Evolutionary conservation across 2,888 invertebrate genomes (phyloP).

Genomic region (Xestoiulus laeticollis): DNA sequence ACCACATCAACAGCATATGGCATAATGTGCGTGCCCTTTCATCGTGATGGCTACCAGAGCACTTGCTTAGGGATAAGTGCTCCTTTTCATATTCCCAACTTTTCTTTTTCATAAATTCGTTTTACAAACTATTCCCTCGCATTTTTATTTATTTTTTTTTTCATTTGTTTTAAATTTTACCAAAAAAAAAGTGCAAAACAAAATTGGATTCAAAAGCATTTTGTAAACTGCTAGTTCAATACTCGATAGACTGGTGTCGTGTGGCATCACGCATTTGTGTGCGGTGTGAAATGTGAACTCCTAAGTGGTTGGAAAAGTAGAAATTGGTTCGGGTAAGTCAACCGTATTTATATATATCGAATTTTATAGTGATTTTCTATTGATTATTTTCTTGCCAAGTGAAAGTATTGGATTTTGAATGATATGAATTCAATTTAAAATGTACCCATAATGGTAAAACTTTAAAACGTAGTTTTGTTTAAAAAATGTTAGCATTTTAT

Average conservation of each 20-base stretch:
- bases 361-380: neutral
- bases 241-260: neutral
- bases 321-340: neutral
- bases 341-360: neutral
- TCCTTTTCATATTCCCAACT: too few relatives aligned
- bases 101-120: too few relatives aligned
- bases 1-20: neutral
- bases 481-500: too few relatives aligned
- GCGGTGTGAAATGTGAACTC: conserved; percentile 11
- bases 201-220: neutral
- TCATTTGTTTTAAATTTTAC: neutral
- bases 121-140: neutral
- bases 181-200: neutral
- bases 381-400: too few relatives aligned
- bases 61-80: neutral
- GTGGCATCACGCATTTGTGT: neutral
- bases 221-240: neutral
- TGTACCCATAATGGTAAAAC: too few relatives aligned
- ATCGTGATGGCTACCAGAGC: neutral
- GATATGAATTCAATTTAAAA: too few relatives aligned
- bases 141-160: neutral
- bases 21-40: neutral
- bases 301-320: neutral
- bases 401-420: too few relatives aligned
- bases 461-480: too few relatives aligned